These are phyloP conservation scores for Bradypus variegatus DNA, from an alignment of 2,797 vertebrate genomes.

Conservation along the genomic window DNA sequence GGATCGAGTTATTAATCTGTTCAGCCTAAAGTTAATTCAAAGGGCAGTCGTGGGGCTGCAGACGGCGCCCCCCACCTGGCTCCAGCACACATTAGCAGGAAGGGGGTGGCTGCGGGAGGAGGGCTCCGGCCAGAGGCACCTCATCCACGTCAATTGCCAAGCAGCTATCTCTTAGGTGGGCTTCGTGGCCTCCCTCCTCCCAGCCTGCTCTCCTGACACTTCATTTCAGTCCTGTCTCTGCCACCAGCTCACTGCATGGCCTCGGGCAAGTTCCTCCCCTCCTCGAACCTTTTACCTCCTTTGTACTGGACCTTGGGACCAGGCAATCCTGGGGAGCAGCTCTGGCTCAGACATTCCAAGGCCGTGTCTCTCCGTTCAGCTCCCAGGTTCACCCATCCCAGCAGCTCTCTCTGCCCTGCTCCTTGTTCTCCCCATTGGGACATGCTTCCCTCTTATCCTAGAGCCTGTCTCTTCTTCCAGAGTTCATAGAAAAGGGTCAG, in stretches of 20 bases:
- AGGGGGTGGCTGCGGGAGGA: accelerated
- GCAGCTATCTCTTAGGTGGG: accelerated
- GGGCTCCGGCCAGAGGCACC: neutral
- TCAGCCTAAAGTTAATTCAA: constrained; percentile 57
- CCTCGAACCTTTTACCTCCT: neutral
- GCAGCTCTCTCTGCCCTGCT: neutral
- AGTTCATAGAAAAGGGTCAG: neutral
- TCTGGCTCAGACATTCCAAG: accelerated
- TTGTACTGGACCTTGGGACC: neutral
- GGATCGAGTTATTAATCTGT: neutral
- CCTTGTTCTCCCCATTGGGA: accelerated
- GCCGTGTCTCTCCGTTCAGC: accelerated
- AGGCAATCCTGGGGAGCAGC: accelerated
- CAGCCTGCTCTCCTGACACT: neutral
- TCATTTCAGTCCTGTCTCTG: too few species aligned
- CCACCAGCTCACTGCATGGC: neutral
- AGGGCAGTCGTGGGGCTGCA: constrained; percentile 29
- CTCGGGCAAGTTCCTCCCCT: neutral
- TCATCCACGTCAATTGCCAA: accelerated
- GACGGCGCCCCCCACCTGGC: neutral
- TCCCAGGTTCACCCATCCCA: accelerated
- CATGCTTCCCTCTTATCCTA: too few species aligned
- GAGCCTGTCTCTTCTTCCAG: neutral
- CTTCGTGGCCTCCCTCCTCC: neutral
- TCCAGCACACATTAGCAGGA: neutral